Percentiles rank a stretch among this genome's conserved stretches.
phyloP scores from a whole-genome alignment of 2,888 invertebrate species.

The Papilio elwesi region DNA sequence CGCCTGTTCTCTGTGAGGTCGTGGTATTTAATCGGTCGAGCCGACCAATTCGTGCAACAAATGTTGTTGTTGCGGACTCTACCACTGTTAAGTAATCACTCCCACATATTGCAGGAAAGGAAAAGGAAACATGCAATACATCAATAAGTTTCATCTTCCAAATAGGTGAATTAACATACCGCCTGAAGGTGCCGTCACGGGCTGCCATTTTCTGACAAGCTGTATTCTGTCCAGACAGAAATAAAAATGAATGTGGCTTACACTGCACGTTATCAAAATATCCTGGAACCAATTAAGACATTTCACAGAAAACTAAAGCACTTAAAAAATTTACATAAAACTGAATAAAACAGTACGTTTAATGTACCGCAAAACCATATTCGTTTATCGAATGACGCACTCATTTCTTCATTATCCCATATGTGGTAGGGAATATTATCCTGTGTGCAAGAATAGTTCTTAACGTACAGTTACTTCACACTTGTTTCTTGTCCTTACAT shows the following conservation, averaged over 20 bases:
- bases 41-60: no score
- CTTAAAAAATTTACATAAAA: slow-evolving; percentile 19
- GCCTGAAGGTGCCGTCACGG: no score
- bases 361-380: slow-evolving; percentile 1
- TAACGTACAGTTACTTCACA: slow-evolving; percentile 10
- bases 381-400: slow-evolving; percentile 12
- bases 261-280: neutral
- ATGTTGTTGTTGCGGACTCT: no score
- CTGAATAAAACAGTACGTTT: slow-evolving; percentile 5
- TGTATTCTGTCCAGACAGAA: no score
- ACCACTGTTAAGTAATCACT: no score
- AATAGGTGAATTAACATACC: no score
- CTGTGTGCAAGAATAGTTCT: slow-evolving; percentile 15
- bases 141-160: no score
- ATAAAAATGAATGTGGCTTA: neutral
- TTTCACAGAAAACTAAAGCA: slow-evolving; percentile 12
- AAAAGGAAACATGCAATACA: no score
- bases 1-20: no score
- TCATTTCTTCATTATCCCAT: slow-evolving; percentile 13
- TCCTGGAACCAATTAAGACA: slow-evolving; percentile 11
- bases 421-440: slow-evolving; percentile 13
- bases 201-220: no score
- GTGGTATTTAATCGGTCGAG: no score
- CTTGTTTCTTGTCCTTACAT: slow-evolving; percentile 19
- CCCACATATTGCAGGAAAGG: no score